These are phyloP conservation scores for Probaryconus sp. DNA, from an alignment of 1,140 invertebrate species.

Conservation along the genomic window DNA sequence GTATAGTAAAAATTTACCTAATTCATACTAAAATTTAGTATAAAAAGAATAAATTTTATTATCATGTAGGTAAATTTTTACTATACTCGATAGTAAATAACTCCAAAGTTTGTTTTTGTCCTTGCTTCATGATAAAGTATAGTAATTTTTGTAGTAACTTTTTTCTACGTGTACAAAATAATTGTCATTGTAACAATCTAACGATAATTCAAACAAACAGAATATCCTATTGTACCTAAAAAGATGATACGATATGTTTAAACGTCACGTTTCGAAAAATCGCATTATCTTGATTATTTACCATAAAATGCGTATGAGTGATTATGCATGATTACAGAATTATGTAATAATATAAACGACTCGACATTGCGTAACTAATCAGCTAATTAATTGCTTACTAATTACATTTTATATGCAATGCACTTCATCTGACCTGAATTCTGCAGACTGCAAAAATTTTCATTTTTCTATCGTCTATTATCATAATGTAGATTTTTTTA, in stretches of 20 bases:
- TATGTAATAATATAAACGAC: conserved; percentile 16
- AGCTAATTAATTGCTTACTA: conserved; percentile 14
- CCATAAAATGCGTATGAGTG: conserved; percentile 20
- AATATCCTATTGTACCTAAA: conserved; percentile 17
- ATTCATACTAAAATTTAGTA: no score
- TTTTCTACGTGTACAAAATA: no score
- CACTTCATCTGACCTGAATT: neutral
- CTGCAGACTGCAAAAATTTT: no score
- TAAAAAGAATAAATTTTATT: no score
- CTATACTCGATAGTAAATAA: no score
- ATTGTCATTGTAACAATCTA: no score
- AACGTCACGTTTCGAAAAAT: conserved; percentile 3
- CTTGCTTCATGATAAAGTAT: no score
- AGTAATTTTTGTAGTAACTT: no score
- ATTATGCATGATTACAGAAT: conserved; percentile 7
- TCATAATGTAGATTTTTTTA: neutral
- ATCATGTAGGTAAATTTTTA: no score
- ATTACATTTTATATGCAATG: conserved; percentile 17
- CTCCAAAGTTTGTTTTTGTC: no score
- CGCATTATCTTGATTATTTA: conserved; percentile 15
- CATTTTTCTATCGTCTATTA: neutral
- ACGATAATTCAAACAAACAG: no score
- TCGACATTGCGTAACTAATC: conserved; percentile 10
- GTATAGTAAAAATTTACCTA: no score
- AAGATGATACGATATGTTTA: conserved; percentile 13